Percentiles rank a stretch among this genome's conserved stretches.
phyloP scores from a whole-genome alignment of 2,888 invertebrate genomes.

The Psylliodes chrysocephalus region DNA sequence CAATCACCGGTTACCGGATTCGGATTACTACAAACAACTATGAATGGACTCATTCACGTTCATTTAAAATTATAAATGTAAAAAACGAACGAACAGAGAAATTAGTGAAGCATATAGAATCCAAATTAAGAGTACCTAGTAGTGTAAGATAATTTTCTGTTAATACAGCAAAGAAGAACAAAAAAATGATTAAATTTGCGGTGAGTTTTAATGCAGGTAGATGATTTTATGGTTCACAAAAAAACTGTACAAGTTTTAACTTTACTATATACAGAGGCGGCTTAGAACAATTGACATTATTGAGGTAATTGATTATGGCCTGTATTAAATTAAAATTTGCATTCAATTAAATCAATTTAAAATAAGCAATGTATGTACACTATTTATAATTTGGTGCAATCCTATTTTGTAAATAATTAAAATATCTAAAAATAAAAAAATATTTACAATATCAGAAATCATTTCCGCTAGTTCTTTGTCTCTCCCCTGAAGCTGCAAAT shows the following conservation, averaged over 20 bases:
- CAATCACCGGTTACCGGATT: conserved; percentile 3
- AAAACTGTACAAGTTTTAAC: conserved; percentile 22
- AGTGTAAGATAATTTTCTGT: conserved; percentile 33
- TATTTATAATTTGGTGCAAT: too few species aligned
- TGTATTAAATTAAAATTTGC: too few species aligned
- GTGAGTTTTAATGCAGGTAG: conserved; percentile 27
- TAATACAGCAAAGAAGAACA: conserved; percentile 28
- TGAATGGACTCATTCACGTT: conserved; percentile 17
- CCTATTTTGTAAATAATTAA: too few species aligned
- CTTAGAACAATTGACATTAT: too few species aligned
- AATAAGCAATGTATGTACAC: too few species aligned
- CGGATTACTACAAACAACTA: conserved; percentile 6
- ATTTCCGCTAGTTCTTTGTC: too few species aligned
- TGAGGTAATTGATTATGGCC: too few species aligned
- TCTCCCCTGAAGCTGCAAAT: too few species aligned
- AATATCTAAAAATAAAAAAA: too few species aligned
- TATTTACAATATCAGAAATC: too few species aligned
- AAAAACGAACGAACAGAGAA: conserved; percentile 11
- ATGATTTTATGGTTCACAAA: conserved; percentile 35
- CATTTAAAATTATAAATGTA: conserved; percentile 8
- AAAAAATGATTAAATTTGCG: conserved; percentile 35
- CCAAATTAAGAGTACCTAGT: conserved; percentile 29
- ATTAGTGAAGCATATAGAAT: conserved; percentile 35
- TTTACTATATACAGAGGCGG: conserved; percentile 13
- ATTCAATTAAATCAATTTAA: too few species aligned